Evolutionary conservation across 2,797 vertebrate species (phyloP).

Genomic region (Halcyon chelicuti): DNA sequence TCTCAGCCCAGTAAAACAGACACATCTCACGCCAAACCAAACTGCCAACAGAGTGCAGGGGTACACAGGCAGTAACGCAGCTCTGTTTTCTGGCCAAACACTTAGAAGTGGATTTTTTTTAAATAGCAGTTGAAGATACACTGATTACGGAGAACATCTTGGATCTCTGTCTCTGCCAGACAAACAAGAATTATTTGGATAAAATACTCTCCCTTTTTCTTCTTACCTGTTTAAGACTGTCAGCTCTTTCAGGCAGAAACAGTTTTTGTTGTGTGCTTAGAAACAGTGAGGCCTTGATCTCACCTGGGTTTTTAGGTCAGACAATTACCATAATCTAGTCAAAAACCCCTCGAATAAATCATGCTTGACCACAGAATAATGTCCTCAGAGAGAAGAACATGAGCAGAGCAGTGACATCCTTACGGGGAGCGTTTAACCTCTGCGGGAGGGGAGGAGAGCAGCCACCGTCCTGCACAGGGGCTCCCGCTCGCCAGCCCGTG

Average conservation of each 20-base stretch:
- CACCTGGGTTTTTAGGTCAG: not conserved
- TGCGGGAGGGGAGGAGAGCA: not conserved
- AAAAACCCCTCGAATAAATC: not conserved
- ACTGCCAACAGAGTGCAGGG: not conserved
- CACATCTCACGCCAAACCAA: rapidly evolving
- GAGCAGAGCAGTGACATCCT: not conserved
- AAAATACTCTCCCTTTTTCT: not conserved
- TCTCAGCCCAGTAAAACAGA: not conserved
- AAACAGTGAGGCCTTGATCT: not conserved
- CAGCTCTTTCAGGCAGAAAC: not conserved
- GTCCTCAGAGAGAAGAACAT: not conserved
- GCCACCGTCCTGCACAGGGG: rapidly evolving
- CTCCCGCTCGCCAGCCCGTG: not conserved
- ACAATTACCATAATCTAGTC: not conserved
- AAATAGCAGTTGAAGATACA: not conserved
- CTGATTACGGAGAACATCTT: rapidly evolving
- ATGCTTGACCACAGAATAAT: too few species aligned
- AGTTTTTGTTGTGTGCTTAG: not conserved
- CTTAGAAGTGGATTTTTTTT: not conserved
- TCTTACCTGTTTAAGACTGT: not conserved
- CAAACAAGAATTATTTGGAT: not conserved
- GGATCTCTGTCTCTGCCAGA: not conserved
- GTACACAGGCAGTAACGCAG: rapidly evolving
- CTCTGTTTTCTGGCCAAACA: not conserved
- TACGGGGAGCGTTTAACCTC: not conserved